phyloP scores from a whole-genome alignment of 1,140 invertebrate species.

The Drosophila nasuta region DNA sequence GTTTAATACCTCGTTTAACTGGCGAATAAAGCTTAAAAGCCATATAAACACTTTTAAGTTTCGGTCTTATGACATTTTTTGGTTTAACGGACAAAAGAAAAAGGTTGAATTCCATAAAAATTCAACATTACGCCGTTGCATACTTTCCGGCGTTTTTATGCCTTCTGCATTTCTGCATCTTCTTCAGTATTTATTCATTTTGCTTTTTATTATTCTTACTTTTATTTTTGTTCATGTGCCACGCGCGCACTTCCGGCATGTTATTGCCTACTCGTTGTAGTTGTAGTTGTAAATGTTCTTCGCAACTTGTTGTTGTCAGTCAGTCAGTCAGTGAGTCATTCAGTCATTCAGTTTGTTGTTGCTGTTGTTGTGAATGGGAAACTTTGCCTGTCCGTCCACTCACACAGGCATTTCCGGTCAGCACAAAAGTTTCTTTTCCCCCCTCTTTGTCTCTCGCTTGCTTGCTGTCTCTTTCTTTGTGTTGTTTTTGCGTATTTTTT shows the following conservation, averaged over 20 bases:
- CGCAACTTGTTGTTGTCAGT: slow-evolving; percentile 20
- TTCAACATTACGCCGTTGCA: slow-evolving; percentile 58
- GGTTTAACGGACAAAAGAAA: not conserved
- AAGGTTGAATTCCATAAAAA: slow-evolving; percentile 39
- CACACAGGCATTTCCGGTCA: slow-evolving; percentile 75
- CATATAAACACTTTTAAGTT: not conserved
- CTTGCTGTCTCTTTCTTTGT: slow-evolving; percentile 10
- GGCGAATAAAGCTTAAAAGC: not conserved
- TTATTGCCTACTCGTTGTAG: slow-evolving; percentile 65
- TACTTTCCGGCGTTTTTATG: slow-evolving; percentile 61
- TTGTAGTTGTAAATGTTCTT: slow-evolving; percentile 14
- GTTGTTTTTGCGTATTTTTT: slow-evolving; percentile 30
- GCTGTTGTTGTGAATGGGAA: slow-evolving; percentile 40
- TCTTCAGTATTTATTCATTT: slow-evolving; percentile 33
- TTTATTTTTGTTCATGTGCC: slow-evolving; percentile 62
- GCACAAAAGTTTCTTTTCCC: slow-evolving; percentile 55
- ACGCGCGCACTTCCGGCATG: slow-evolving; percentile 76
- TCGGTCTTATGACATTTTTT: not conserved
- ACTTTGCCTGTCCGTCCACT: slow-evolving; percentile 59
- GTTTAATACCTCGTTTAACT: not conserved
- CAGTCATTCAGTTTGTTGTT: slow-evolving; percentile 13
- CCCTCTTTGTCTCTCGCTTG: slow-evolving; percentile 6
- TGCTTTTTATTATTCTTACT: slow-evolving; percentile 22
- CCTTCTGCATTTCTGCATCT: slow-evolving; percentile 46
- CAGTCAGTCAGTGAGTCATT: slow-evolving; percentile 40